Conservation (phyloP, 2,888 invertebrate species). For the Callyntrura sp. region DNA sequence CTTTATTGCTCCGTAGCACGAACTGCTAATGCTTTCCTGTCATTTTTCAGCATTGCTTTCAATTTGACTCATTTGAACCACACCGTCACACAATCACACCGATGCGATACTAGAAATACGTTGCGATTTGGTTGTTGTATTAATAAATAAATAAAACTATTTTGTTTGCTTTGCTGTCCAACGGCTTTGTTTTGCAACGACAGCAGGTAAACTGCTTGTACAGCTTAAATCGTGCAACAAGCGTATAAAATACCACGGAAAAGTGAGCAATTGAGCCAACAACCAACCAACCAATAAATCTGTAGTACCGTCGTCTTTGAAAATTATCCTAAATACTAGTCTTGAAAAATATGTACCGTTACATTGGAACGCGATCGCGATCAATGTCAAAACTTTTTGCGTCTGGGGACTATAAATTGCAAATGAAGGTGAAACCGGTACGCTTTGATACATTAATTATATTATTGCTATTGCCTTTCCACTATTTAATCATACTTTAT, state of each 20-base stretch:
- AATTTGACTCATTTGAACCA: not conserved
- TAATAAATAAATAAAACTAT: not conserved
- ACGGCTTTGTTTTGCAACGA: too few relatives aligned
- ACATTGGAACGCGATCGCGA: too few relatives aligned
- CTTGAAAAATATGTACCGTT: not conserved
- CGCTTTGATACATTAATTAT: too few relatives aligned
- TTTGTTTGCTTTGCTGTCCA: conserved; percentile 17
- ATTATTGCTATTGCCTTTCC: too few relatives aligned
- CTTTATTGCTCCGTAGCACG: conserved; percentile 36
- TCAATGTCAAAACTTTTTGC: too few relatives aligned
- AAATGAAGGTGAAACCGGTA: too few relatives aligned
- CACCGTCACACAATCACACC: not conserved
- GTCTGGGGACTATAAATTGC: too few relatives aligned
- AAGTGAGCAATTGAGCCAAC: conserved; percentile 54
- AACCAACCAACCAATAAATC: conserved; percentile 47
- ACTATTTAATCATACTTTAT: not conserved
- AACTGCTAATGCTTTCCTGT: conserved; percentile 41
- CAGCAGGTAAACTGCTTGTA: not conserved
- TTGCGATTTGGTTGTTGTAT: not conserved
- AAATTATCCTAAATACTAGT: not conserved
- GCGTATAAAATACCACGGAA: conserved; percentile 33
- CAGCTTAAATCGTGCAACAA: not conserved
- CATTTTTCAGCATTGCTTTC: not conserved
- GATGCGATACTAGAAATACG: not conserved
- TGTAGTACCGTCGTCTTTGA: conserved; percentile 40